These are phyloP conservation scores for Antidorcas marsupialis DNA, from an alignment of 2,113 vertebrate species.

Conservation along the genomic window DNA sequence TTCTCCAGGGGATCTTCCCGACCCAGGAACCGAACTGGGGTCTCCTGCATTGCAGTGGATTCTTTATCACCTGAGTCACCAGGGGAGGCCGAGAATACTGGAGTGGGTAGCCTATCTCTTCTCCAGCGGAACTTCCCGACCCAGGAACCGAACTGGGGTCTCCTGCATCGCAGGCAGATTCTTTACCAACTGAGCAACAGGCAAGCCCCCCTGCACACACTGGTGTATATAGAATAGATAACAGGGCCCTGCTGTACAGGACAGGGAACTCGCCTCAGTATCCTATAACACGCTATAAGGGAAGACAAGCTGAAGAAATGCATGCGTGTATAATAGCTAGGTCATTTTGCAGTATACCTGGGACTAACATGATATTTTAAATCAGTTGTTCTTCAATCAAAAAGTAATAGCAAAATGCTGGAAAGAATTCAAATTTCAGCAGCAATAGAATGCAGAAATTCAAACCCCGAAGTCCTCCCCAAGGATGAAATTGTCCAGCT, in stretches of 20 bases:
- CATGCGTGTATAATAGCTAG: background rate
- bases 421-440: background rate
- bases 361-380: background rate
- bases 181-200: background rate
- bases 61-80: background rate
- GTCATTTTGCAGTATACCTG: background rate
- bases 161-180: rapidly evolving
- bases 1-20: background rate
- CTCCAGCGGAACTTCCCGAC: background rate
- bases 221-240: background rate
- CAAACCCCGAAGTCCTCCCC: background rate
- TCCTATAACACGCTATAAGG: background rate
- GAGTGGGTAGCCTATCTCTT: background rate
- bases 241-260: background rate
- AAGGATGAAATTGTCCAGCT: background rate
- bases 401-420: background rate
- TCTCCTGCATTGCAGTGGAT: background rate
- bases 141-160: background rate
- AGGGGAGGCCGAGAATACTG: background rate
- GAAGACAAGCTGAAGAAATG: background rate
- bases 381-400: background rate
- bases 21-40: background rate
- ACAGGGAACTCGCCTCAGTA: background rate
- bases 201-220: background rate
- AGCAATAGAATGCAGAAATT: background rate